Percentiles rank a stretch among this genome's conserved stretches.
These are phyloP conservation scores for Athrips mouffetella DNA, from an alignment of 2,888 invertebrate genomes.

Conservation along the genomic window DNA sequence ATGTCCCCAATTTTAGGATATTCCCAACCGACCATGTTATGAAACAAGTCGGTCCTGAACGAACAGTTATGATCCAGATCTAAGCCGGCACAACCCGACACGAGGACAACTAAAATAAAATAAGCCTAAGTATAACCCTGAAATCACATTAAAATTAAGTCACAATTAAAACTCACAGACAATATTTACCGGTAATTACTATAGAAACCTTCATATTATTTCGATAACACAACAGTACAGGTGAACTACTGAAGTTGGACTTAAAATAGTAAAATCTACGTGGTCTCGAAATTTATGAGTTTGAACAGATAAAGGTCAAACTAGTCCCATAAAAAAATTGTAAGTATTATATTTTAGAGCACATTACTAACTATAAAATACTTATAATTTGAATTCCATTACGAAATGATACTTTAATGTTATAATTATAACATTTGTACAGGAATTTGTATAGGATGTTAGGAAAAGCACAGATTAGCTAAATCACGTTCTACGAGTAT, in stretches of 20 bases:
- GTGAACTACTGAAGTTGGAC: neutral
- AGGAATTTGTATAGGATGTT: no score
- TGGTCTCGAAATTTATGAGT: neutral
- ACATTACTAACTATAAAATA: no score
- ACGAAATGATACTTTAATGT: no score
- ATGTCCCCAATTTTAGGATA: constrained; percentile 47
- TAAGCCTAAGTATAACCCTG: no score
- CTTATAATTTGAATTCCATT: no score
- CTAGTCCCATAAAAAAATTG: no score
- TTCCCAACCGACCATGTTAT: neutral
- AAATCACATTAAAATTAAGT: neutral
- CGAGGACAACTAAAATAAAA: neutral
- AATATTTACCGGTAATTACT: neutral
- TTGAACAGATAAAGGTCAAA: neutral
- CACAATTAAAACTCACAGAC: neutral
- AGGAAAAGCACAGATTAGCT: no score
- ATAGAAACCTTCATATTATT: neutral
- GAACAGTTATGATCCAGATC: neutral
- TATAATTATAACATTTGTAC: no score
- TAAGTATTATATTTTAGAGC: no score
- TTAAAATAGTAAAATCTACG: neutral
- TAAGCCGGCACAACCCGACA: neutral
- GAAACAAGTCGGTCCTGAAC: neutral
- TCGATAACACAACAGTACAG: neutral
- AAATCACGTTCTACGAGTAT: no score